phyloP scores from a whole-genome alignment of 92 coral and sea anemone genomes.

The Paramuricea clavata region DNA sequence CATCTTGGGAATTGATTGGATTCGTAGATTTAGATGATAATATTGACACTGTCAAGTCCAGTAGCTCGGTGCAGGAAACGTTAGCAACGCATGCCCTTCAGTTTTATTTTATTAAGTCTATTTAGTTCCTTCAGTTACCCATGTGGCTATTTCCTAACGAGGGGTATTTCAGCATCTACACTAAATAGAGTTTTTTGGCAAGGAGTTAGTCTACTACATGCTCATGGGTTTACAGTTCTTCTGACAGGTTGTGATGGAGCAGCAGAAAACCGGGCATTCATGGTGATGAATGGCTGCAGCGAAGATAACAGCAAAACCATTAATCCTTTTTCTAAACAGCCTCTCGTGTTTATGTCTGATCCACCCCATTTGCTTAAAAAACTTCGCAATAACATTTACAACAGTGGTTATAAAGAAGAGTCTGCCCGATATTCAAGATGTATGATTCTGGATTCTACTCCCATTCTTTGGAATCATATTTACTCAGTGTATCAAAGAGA shows the following conservation, averaged over 20 bases:
- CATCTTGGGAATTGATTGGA: too few species aligned
- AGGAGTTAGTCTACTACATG: constrained; percentile 68
- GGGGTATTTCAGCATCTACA: constrained; percentile 54
- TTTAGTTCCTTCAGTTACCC: constrained; percentile 62
- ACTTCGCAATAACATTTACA: too few species aligned
- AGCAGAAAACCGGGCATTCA: constrained; percentile 63
- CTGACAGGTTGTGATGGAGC: constrained; percentile 73
- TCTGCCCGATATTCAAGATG: constrained; percentile 37
- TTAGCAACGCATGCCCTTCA: constrained; percentile 70
- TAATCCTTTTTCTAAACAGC: constrained; percentile 58
- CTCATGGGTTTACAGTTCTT: constrained; percentile 57
- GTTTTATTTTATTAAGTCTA: constrained; percentile 56
- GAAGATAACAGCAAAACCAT: constrained; percentile 41
- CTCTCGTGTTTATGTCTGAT: constrained; percentile 65
- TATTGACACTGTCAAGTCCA: too few species aligned
- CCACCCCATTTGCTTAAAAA: constrained; percentile 71
- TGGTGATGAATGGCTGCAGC: constrained; percentile 66
- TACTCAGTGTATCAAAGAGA: constrained; percentile 61
- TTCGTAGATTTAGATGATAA: too few species aligned
- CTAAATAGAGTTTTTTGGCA: constrained; percentile 73
- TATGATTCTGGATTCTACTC: neutral
- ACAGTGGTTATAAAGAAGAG: constrained; percentile 66
- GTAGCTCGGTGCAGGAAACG: too few species aligned
- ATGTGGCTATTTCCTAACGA: constrained; percentile 60
- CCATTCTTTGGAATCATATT: constrained; percentile 66